These are phyloP conservation scores for Nettapus auritus DNA, from an alignment of 2,113 vertebrate species.

Conservation along the genomic window DNA sequence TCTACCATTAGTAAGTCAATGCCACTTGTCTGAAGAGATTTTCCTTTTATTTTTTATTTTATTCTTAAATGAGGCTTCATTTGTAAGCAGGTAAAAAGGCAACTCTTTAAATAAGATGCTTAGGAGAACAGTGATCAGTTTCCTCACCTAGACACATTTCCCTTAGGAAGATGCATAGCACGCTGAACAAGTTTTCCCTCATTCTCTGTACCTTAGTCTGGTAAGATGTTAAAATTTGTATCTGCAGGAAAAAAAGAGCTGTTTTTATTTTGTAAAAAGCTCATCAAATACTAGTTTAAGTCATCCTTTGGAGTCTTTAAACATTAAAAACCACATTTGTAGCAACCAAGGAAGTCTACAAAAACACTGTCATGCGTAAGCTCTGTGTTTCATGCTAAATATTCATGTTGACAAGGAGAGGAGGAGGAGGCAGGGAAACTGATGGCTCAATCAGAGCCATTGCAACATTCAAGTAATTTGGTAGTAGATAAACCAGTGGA, in stretches of 20 bases:
- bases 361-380: conserved; percentile 52
- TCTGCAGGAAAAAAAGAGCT: conserved; percentile 18
- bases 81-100: conserved; percentile 9
- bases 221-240: conserved; percentile 36
- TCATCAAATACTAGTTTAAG: conserved; percentile 64
- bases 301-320: conserved; percentile 39
- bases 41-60: neutral
- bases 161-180: conserved; percentile 20
- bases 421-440: conserved; percentile 4
- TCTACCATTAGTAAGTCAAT: neutral
- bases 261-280: conserved; percentile 45
- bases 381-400: conserved; percentile 59
- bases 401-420: conserved; percentile 25
- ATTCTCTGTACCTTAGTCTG: conserved; percentile 21
- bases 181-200: conserved; percentile 19
- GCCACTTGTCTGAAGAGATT: neutral
- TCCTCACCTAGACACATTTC: neutral
- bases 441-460: conserved; percentile 48
- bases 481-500: conserved; percentile 49
- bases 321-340: conserved; percentile 54
- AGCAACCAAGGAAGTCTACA: conserved; percentile 49
- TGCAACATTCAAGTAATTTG: conserved; percentile 72
- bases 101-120: conserved; percentile 47
- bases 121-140: neutral
- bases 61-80: conserved; percentile 17